Conservation (phyloP, 2,113 vertebrate species). For the Chloropsis hardwickii region DNA sequence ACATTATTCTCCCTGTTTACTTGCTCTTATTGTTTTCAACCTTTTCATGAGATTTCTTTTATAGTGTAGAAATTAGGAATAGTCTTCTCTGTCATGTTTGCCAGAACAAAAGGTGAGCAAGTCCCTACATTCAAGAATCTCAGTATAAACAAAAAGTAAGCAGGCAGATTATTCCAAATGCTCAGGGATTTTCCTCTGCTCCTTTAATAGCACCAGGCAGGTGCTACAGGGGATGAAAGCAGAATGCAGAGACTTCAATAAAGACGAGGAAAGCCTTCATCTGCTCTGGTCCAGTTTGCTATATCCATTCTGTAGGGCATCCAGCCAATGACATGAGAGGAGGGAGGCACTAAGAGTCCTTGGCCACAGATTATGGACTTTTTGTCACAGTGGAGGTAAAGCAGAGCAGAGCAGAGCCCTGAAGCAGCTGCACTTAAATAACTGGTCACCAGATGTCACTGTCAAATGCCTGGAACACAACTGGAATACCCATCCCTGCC, state of each 20-base stretch:
- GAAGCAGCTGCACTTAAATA: neutral
- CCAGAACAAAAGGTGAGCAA: neutral
- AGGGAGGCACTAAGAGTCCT: neutral
- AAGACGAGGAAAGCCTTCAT: neutral
- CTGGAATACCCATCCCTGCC: neutral
- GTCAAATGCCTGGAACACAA: neutral
- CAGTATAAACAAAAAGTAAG: neutral
- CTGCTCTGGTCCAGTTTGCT: neutral
- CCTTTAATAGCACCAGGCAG: neutral
- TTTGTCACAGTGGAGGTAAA: neutral
- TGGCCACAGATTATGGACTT: neutral
- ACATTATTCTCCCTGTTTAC: neutral
- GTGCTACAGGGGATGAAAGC: neutral
- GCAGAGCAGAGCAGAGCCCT: neutral
- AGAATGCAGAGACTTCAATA: neutral
- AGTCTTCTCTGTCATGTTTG: neutral
- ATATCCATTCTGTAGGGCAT: neutral
- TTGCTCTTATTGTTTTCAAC: neutral
- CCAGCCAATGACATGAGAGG: neutral
- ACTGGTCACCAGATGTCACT: slow-evolving; percentile 47
- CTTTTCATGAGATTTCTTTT: neutral
- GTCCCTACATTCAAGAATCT: neutral
- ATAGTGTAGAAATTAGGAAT: neutral
- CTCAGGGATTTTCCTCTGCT: neutral
- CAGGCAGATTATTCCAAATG: neutral